These are phyloP conservation scores for Urocolius indicus DNA, from an alignment of 2,113 vertebrate genomes.

Conservation along the genomic window DNA sequence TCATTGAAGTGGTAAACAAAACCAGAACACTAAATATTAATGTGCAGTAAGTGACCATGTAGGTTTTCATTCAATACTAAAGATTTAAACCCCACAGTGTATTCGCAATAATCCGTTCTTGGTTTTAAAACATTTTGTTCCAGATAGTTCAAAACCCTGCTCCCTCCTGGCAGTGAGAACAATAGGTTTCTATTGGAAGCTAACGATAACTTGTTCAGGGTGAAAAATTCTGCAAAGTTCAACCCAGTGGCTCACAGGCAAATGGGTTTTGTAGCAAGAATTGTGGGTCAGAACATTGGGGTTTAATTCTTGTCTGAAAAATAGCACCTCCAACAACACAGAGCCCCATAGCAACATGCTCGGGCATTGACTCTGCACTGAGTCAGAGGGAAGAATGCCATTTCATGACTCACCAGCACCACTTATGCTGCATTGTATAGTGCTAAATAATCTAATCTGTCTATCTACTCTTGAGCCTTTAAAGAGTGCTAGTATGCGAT, in stretches of 20 bases:
- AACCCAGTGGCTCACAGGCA: not conserved
- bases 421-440: constrained; percentile 55
- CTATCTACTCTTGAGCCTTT: constrained; percentile 56
- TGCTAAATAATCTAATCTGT: constrained; percentile 71
- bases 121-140: constrained; percentile 51
- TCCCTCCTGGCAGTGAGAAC: constrained; percentile 44
- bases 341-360: constrained; percentile 62
- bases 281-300: not conserved
- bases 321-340: constrained; percentile 51
- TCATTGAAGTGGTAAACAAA: constrained; percentile 63
- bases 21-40: constrained; percentile 41
- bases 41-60: constrained; percentile 19
- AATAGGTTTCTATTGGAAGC: constrained; percentile 29
- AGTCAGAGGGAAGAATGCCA: constrained; percentile 67
- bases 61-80: constrained; percentile 45
- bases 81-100: constrained; percentile 31
- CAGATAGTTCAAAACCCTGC: constrained; percentile 28
- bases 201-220: constrained; percentile 26
- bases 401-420: constrained; percentile 63
- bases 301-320: not conserved
- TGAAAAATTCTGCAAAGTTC: constrained; percentile 14
- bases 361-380: constrained; percentile 52
- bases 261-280: not conserved
- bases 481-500: constrained; percentile 55
- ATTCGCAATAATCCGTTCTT: constrained; percentile 44